These are phyloP conservation scores for Sesamia inferens DNA, from an alignment of 2,888 invertebrate species.

Conservation along the genomic window DNA sequence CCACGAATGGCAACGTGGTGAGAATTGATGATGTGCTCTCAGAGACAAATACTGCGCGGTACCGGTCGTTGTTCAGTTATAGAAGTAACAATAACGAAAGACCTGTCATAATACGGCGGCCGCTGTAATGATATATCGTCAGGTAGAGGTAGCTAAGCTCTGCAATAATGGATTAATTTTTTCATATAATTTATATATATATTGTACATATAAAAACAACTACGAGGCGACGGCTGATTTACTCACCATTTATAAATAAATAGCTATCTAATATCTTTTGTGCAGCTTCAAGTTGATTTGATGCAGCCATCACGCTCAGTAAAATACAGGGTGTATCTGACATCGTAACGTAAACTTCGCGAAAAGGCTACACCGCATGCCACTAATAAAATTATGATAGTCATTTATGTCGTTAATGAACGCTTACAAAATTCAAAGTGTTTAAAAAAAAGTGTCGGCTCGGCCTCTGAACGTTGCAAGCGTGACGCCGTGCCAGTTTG, in stretches of 20 bases:
- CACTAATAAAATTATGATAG: too few relatives aligned
- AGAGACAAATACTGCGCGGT: constrained; percentile 34
- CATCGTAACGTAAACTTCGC: too few relatives aligned
- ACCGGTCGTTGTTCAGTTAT: constrained; percentile 48
- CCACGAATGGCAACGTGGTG: constrained; percentile 33
- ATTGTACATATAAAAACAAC: neutral
- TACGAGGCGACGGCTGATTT: neutral
- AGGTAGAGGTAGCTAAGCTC: neutral
- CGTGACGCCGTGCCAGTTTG: too few relatives aligned
- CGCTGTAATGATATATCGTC: constrained; percentile 29
- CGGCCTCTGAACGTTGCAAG: too few relatives aligned
- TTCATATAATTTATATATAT: constrained; percentile 3
- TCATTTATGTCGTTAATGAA: too few relatives aligned
- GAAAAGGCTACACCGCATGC: too few relatives aligned
- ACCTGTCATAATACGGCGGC: constrained; percentile 39
- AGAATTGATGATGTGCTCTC: constrained; percentile 57
- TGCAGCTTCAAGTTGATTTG: neutral
- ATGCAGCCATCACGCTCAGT: neutral
- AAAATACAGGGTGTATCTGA: too few relatives aligned
- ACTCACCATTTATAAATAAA: constrained; percentile 6
- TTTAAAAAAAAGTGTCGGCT: too few relatives aligned
- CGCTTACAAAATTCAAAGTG: too few relatives aligned
- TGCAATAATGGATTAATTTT: neutral
- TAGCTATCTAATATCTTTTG: too few relatives aligned
- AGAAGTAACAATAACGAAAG: constrained; percentile 43